Percentiles rank a stretch among this genome's conserved stretches.
phyloP scores from a whole-genome alignment of 2,888 invertebrate genomes.

The Miltochrista miniata region DNA sequence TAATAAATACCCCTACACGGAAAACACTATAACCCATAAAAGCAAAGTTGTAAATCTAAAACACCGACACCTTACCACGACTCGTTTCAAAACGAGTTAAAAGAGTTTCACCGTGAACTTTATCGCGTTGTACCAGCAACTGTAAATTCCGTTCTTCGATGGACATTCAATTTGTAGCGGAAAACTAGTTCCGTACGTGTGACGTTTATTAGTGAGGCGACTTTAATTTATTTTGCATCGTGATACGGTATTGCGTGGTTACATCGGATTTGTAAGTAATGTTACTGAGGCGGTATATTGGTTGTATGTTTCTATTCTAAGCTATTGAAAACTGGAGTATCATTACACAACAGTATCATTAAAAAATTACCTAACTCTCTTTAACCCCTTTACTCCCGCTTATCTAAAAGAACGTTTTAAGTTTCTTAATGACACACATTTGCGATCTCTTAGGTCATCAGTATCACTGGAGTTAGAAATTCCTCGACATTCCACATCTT shows the following conservation, averaged over 20 bases:
- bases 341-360: too few relatives aligned
- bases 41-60: constrained; percentile 4
- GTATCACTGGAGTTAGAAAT: too few relatives aligned
- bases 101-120: constrained; percentile 17
- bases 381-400: too few relatives aligned
- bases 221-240: constrained; percentile 30
- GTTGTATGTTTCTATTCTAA: too few relatives aligned
- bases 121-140: constrained; percentile 25
- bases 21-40: too few relatives aligned
- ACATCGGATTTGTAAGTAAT: background rate
- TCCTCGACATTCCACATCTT: too few relatives aligned
- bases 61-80: constrained; percentile 20
- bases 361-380: too few relatives aligned
- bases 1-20: too few relatives aligned
- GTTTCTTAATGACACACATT: too few relatives aligned
- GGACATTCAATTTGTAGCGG: constrained; percentile 33
- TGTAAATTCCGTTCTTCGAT: constrained; percentile 32
- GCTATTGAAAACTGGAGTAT: too few relatives aligned
- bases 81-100: constrained; percentile 12
- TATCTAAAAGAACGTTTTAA: too few relatives aligned
- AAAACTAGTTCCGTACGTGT: constrained; percentile 28
- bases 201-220: constrained; percentile 24
- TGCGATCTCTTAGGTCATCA: too few relatives aligned
- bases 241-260: constrained; percentile 13
- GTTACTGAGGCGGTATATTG: background rate